These are phyloP conservation scores for Tetramorium simillimum DNA, from an alignment of 1,140 invertebrate genomes.

Conservation along the genomic window DNA sequence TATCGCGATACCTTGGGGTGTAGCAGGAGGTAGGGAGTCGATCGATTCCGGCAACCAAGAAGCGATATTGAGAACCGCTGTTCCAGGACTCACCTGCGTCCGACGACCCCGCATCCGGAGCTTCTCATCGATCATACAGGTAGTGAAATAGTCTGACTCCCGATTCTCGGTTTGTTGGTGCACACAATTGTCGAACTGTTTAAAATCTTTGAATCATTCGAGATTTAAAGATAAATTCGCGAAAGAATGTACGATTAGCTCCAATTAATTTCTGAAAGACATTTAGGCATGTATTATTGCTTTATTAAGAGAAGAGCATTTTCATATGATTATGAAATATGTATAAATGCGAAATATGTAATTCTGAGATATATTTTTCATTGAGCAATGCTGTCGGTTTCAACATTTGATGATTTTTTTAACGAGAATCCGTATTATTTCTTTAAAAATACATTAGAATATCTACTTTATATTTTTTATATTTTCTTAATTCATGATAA, in stretches of 20 bases:
- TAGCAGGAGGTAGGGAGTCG: slow-evolving; percentile 53
- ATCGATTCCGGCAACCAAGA: slow-evolving; percentile 62
- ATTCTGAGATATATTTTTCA: not conserved
- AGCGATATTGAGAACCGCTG: slow-evolving; percentile 68
- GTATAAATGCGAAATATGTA: not conserved
- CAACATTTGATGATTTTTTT: not conserved
- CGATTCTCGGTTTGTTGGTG: not conserved
- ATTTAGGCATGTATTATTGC: not conserved
- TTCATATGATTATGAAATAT: not conserved
- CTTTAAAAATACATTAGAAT: not conserved
- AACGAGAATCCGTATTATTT: not conserved
- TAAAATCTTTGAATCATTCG: not conserved
- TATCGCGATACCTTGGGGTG: not conserved
- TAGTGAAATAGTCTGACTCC: slow-evolving; percentile 12
- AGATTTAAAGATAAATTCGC: not conserved
- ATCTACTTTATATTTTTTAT: not conserved
- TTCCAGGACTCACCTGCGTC: slow-evolving; percentile 72
- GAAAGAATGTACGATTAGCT: not conserved
- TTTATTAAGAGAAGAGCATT: not conserved
- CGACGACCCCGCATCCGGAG: slow-evolving; percentile 72
- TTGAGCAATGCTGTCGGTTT: not conserved
- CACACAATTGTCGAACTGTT: not conserved
- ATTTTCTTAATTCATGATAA: not conserved
- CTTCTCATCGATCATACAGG: slow-evolving; percentile 68
- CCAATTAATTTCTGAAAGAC: not conserved